Base-by-base conservation (phyloP, 2,113 vertebrate species). In the Vireo altiloquus region DNA sequence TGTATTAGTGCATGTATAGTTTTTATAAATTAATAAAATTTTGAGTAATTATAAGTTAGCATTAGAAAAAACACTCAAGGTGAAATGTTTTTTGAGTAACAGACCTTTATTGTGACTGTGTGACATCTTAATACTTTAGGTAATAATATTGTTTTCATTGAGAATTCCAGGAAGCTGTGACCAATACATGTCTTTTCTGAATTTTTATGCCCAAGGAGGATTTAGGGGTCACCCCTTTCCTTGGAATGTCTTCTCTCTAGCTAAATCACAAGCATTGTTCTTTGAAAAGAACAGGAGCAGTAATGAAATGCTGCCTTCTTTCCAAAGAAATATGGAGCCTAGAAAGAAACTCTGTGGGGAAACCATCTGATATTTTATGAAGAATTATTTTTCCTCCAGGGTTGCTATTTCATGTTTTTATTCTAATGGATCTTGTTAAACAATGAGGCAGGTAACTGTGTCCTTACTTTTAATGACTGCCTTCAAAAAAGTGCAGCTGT, bases 391-490 rank as follows among this genome's bases (percentile, higher is more conserved):
- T 76, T 96, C 85, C 71, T 96, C 72, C 74, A 97, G 90, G 92
- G 54, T 94, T 97, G 54, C 77, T 94, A 40, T 64, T 96, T 97
- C 52, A 90, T 95, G 68, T 23, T 95, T 94, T 95, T 92, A 94
- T 76, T 93, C 75, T 92, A 95, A 94, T 90, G 87, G 85, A 82
- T 94, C 86, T 91, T 97, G 76, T 95, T 97, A 96, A 97, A 95
- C 93, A 96, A 93, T 79, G 70, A 94, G 91, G 70, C 71, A 89
- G 94, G 89, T 95, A 96, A 96, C 50, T 92, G 68, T 88, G 84
- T 52, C 74, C 94, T 92, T 96, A 83, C 49, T 91, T 96, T 91
- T 96, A 97, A 97, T 96, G 82, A 79, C 54, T 90, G 60, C 63
- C 90, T 95, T 95, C 33, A 28, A 91, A 96, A 85, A 96, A 83